phyloP scores from a whole-genome alignment of 1,140 invertebrate genomes.

The Cecropterus lyciades region DNA sequence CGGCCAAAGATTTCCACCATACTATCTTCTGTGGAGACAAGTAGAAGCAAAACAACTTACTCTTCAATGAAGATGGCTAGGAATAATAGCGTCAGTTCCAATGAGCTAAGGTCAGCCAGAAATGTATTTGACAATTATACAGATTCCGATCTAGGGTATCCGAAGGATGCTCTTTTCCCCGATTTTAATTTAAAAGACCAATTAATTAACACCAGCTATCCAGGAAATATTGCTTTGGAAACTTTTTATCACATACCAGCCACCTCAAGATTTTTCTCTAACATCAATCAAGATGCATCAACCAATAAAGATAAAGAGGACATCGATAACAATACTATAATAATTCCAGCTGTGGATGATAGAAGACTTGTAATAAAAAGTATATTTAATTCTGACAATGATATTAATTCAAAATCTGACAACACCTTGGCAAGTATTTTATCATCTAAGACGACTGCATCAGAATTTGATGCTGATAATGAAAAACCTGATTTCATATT shows the following conservation, averaged over 20 bases:
- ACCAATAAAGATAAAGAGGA: conserved; percentile 37
- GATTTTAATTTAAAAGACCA: conserved; percentile 21
- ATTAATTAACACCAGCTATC: conserved; percentile 19
- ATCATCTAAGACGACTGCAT: background rate
- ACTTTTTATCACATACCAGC: conserved; percentile 49
- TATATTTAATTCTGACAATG: conserved; percentile 37
- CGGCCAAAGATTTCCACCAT: conserved; percentile 60
- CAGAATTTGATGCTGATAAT: conserved; percentile 36
- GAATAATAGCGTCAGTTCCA: conserved; percentile 41
- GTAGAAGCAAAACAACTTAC: conserved; percentile 45
- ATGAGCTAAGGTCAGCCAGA: conserved; percentile 53
- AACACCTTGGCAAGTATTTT: conserved; percentile 11
- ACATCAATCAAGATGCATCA: conserved; percentile 43
- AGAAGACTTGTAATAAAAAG: conserved; percentile 40
- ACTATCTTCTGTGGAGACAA: conserved; percentile 51
- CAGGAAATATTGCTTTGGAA: conserved; percentile 41
- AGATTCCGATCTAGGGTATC: conserved; percentile 12
- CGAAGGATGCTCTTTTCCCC: conserved; percentile 39
- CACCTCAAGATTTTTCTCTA: conserved; percentile 54
- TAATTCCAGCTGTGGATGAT: conserved; percentile 35
- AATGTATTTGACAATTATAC: conserved; percentile 48
- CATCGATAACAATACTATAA: conserved; percentile 42
- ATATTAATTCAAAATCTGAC: conserved; percentile 23
- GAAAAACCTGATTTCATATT: conserved; percentile 59
- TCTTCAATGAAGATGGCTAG: conserved; percentile 50